Evolutionary conservation across 2,888 invertebrate genomes (phyloP).

Genomic region (Neoaliturus tenellus): DNA sequence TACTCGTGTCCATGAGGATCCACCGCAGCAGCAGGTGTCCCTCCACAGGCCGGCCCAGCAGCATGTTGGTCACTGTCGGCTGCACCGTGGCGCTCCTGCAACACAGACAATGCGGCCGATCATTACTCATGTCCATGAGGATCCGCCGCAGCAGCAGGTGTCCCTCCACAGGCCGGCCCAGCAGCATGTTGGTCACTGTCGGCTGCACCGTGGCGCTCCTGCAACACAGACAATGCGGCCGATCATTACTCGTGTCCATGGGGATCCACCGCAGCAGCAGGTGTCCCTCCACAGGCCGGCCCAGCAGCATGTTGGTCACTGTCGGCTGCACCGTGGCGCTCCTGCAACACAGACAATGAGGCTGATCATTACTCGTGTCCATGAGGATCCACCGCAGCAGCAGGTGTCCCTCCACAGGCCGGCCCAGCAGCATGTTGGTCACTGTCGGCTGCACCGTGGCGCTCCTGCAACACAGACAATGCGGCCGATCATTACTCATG

Average conservation of each 20-base stretch:
- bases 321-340: conserved; percentile 80
- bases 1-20: conserved; percentile 89
- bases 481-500: no score
- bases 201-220: conserved; percentile 76
- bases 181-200: conserved; percentile 86
- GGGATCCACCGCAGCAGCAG: conserved; percentile 86
- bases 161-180: conserved; percentile 83
- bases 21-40: conserved; percentile 85
- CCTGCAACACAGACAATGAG: no score
- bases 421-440: conserved; percentile 84
- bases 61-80: conserved; percentile 87
- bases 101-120: no score
- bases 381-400: conserved; percentile 86
- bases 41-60: conserved; percentile 83
- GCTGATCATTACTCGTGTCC: no score
- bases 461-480: conserved; percentile 60
- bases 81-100: conserved; percentile 72
- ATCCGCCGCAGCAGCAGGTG: conserved; percentile 86
- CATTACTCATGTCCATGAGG: no score
- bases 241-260: no score
- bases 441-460: conserved; percentile 83
- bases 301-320: conserved; percentile 84
- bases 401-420: conserved; percentile 83
- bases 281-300: conserved; percentile 83
- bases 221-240: no score